These are phyloP conservation scores for Brenthis daphne DNA, from an alignment of 2,888 invertebrate species.

Conservation along the genomic window DNA sequence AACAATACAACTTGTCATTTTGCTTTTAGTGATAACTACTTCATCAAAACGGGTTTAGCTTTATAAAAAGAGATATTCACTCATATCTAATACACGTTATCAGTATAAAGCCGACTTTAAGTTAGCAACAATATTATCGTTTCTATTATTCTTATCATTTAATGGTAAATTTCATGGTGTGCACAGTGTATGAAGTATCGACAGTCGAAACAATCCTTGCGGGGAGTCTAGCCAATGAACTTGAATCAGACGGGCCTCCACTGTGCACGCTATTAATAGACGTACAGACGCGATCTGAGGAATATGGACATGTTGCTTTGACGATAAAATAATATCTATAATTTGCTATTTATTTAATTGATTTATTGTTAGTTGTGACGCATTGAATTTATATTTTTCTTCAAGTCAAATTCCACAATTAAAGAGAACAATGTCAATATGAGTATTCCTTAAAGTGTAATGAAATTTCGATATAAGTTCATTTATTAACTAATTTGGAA, in stretches of 20 bases:
- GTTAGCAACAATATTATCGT: conserved; percentile 1
- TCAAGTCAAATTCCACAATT: not conserved
- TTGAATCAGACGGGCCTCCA: conserved; percentile 69
- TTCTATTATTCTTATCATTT: conserved; percentile 3
- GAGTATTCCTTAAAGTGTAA: not conserved
- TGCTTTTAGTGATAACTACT: too few species aligned
- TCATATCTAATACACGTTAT: not conserved
- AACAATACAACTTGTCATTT: too few species aligned
- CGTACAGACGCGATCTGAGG: conserved; percentile 38
- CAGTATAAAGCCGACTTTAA: not conserved
- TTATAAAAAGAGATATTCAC: not conserved
- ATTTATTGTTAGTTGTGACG: conserved; percentile 15
- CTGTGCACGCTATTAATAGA: conserved; percentile 63
- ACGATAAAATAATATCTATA: conserved; percentile 29
- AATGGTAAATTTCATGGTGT: conserved; percentile 13
- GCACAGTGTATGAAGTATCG: conserved; percentile 34
- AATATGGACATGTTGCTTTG: conserved; percentile 37
- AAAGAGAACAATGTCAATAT: not conserved
- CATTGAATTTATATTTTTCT: not conserved
- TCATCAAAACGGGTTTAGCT: not conserved
- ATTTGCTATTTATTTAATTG: conserved; percentile 28
- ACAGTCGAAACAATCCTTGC: conserved; percentile 52
- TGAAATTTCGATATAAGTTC: not conserved
- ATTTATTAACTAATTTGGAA: conserved; percentile 5
- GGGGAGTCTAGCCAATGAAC: conserved; percentile 73